Evolutionary conservation across 1,140 invertebrate species (phyloP).

Genomic region (Phymorhynchus buccinoides): DNA sequence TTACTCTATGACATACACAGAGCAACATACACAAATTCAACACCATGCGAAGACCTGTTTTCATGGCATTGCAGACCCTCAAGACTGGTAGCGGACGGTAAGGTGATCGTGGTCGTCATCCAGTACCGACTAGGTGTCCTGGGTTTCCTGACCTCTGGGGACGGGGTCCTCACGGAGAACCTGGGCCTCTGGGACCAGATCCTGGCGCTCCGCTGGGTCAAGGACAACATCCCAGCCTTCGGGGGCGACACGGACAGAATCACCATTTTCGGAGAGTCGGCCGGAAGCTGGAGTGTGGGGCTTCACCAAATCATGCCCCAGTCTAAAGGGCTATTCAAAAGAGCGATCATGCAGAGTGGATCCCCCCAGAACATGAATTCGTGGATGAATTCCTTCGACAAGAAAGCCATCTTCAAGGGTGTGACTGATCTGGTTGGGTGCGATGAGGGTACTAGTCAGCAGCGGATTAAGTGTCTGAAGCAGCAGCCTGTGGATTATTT

Average conservation of each 20-base stretch:
- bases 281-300: too few species aligned
- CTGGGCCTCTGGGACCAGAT: too few species aligned
- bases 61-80: not conserved
- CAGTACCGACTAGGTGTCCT: too few species aligned
- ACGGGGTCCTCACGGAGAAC: slow-evolving; percentile 29
- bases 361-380: not conserved
- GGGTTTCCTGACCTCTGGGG: slow-evolving; percentile 8
- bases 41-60: too few species aligned
- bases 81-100: not conserved
- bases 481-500: not conserved
- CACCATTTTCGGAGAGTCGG: too few species aligned
- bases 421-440: not conserved
- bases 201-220: too few species aligned
- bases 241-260: too few species aligned
- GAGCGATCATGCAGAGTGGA: slow-evolving; percentile 31
- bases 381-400: not conserved
- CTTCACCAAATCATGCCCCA: slow-evolving; percentile 39
- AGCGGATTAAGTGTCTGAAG: not conserved
- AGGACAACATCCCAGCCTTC: too few species aligned
- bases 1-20: too few species aligned
- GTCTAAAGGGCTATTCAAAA: slow-evolving; percentile 43
- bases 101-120: slow-evolving; percentile 22
- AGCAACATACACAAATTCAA: too few species aligned
- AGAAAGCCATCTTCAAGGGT: not conserved
- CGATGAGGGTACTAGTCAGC: not conserved